Percentiles rank a stretch among this genome's conserved stretches.
Evolutionary conservation across 1,140 invertebrate species (phyloP).

Genomic region (Hydropsyche tenuis): DNA sequence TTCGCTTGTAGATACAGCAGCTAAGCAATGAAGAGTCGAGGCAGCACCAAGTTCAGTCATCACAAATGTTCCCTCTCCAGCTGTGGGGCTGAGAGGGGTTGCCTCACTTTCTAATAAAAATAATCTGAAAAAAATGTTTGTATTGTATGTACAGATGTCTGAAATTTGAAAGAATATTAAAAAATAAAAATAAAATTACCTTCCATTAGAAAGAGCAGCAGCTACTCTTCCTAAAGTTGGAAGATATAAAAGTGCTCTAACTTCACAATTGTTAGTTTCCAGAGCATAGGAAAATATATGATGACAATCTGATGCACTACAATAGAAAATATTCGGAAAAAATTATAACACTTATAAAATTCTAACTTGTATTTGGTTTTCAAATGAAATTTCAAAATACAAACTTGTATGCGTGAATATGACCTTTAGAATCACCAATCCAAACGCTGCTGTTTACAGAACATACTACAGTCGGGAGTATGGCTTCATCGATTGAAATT

Average conservation of each 20-base stretch:
- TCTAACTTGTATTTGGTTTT: conserved; percentile 2
- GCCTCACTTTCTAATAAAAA: conserved; percentile 72
- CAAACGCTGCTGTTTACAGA: conserved; percentile 77
- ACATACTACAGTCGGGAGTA: conserved; percentile 70
- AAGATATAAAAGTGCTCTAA: conserved; percentile 71
- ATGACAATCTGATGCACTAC: conserved; percentile 61
- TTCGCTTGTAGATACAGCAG: conserved; percentile 52
- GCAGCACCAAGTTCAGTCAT: conserved; percentile 77
- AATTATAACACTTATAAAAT: conserved; percentile 32
- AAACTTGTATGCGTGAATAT: conserved; percentile 80
- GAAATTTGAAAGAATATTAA: neutral
- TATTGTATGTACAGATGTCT: no score
- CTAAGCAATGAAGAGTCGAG: conserved; percentile 64
- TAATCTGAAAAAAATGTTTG: conserved; percentile 61
- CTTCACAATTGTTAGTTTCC: conserved; percentile 62
- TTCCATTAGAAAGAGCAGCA: conserved; percentile 74
- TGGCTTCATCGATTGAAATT: conserved; percentile 56
- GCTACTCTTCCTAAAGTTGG: conserved; percentile 73
- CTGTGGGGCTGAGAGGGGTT: conserved; percentile 67
- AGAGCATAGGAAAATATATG: conserved; percentile 66
- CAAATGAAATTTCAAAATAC: conserved; percentile 49
- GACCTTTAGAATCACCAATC: conserved; percentile 84
- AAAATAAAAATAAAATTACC: conserved; percentile 34
- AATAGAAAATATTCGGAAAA: conserved; percentile 47
- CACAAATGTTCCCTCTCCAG: conserved; percentile 75